Percentiles rank a stretch among this genome's conserved stretches.
phyloP scores from a whole-genome alignment of 2,888 invertebrate species.

The Eubasilissa splendida region DNA sequence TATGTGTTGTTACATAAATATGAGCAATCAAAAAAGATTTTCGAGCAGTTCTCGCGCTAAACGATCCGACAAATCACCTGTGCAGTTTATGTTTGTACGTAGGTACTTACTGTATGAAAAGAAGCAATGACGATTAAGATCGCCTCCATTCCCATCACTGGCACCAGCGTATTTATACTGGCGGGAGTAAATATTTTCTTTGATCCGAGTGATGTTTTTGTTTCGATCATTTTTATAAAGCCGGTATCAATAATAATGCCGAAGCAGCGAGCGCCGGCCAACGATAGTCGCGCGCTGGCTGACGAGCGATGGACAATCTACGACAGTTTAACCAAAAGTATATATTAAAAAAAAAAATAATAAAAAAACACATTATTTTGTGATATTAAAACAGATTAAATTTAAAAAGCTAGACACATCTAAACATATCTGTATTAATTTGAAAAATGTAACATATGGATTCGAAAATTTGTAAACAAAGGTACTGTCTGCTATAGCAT shows the following conservation, averaged over 20 bases:
- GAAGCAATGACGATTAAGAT: slow-evolving; percentile 10
- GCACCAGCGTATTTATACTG: slow-evolving; percentile 40
- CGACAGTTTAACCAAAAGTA: too few species aligned
- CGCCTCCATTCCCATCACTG: slow-evolving; percentile 8
- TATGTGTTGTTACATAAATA: too few species aligned
- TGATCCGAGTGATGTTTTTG: slow-evolving; percentile 52
- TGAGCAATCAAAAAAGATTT: too few species aligned
- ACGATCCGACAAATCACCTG: slow-evolving; percentile 10
- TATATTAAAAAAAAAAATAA: too few species aligned
- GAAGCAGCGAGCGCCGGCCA: background rate
- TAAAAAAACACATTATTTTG: too few species aligned
- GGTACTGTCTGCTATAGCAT: too few species aligned
- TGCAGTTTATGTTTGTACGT: background rate
- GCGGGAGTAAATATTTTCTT: slow-evolving; percentile 51
- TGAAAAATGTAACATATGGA: too few species aligned
- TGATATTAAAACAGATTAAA: too few species aligned
- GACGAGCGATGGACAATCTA: background rate
- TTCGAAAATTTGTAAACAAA: too few species aligned
- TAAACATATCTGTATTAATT: too few species aligned
- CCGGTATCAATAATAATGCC: slow-evolving; percentile 43
- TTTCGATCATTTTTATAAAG: slow-evolving; percentile 49
- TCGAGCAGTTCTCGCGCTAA: background rate
- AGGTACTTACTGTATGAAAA: too few species aligned
- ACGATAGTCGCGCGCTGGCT: background rate
- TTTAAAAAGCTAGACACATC: too few species aligned